Evolutionary conservation across 2,113 vertebrate genomes (phyloP), one percentile per base, ranked within the genome.

Genomic region (Hirundichthys speculiger): DNA sequence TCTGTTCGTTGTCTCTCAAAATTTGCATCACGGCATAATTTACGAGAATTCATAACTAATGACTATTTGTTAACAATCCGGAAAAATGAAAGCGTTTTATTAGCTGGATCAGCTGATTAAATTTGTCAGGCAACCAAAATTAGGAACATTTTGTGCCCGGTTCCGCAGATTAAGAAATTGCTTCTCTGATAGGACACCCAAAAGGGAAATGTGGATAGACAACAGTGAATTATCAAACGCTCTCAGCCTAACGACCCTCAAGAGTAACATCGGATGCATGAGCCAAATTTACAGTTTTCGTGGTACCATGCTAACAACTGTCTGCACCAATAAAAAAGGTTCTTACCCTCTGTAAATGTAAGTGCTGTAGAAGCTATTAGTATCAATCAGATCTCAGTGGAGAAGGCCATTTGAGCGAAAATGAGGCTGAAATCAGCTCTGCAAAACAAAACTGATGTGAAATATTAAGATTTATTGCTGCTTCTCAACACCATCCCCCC

Each of bases 361-460:
- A 68, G 24, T 1, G 61, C 71, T 61, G 59, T 41, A 57, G 65
- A 64, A 65, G 79, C 79, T 77, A 81, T 88, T 88, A 87, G 79
- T 66, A 83, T 90, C 80, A 86, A 79, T 89, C 76, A 81, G 56
- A 64, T 83, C 51, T 66, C 62, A 40, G 79, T 21, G 24, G 70
- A 80, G 56, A 78, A 48, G 46, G 70, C 73, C 73, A 69, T 83
- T 70, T 80, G 74, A 71, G 67, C 34, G 69, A 82, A 88, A 85
- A 87, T 77, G 63, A 82, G 66, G 55, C 67, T 63, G 56, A 70
- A 77, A 86, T 78, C 73, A 88, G 75, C 66, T 65, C 58, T 41
- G 50, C 20, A 68, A 72, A 86, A 73, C 69, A 61, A 78, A 82
- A 77, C 61, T 63, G 64, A 88, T 83, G 77, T 79, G 63, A 79